phyloP scores from a whole-genome alignment of 2,797 vertebrate genomes.

The Poecile montanus region DNA sequence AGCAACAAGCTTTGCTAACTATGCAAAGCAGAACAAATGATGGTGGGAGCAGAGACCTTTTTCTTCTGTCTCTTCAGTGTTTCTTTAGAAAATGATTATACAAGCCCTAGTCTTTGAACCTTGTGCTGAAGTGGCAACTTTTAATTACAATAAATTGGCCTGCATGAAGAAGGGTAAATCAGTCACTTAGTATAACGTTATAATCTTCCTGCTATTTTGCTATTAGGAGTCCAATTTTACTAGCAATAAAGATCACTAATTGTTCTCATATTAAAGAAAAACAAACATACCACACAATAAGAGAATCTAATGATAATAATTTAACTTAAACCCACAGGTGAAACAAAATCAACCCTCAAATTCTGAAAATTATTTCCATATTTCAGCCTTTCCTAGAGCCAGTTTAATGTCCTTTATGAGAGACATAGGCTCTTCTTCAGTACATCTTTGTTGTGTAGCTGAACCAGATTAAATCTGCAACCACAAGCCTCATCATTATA shows the following conservation, averaged over 20 bases:
- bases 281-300: not conserved
- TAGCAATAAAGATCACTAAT: not conserved
- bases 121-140: slow-evolving; percentile 1
- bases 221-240: not conserved
- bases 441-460: not conserved
- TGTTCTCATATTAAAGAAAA: not conserved
- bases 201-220: not conserved
- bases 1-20: slow-evolving; percentile 9
- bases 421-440: not conserved
- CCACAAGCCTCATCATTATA: not conserved
- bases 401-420: not conserved
- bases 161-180: not conserved
- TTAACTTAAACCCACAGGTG: not conserved
- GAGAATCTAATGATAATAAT: not conserved
- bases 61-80: slow-evolving; percentile 8
- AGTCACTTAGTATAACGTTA: not conserved
- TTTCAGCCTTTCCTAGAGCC: not conserved
- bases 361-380: not conserved
- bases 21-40: slow-evolving; percentile 1
- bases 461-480: not conserved
- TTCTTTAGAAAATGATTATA: slow-evolving; percentile 42
- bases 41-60: not conserved
- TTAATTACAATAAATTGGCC: slow-evolving; percentile 45
- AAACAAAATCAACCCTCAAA: not conserved
- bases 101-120: slow-evolving; percentile 41